Percentiles rank a stretch among this genome's conserved stretches.
Conservation (phyloP, 2,888 invertebrate genomes). For the Keiferia lycopersicella region DNA sequence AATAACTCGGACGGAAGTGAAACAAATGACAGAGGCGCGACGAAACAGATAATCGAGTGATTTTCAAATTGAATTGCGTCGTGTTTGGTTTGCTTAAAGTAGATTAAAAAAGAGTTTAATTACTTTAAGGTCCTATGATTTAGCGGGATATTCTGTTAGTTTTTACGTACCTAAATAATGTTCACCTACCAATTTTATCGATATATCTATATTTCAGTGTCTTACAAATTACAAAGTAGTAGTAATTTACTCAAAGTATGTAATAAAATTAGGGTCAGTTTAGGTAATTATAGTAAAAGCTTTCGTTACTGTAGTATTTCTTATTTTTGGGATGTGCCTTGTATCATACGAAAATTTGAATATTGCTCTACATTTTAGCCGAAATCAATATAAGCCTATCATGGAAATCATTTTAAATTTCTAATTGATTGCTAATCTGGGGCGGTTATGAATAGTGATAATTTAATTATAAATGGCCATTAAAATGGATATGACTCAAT, state of each 20-base stretch:
- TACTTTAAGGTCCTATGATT: too few relatives aligned
- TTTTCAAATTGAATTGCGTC: neutral
- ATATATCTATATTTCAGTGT: too few relatives aligned
- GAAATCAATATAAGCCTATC: neutral
- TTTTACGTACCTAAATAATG: too few relatives aligned
- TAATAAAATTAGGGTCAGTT: too few relatives aligned
- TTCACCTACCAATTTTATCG: too few relatives aligned
- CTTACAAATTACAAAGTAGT: too few relatives aligned
- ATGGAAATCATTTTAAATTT: neutral
- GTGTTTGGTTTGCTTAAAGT: neutral
- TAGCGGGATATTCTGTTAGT: too few relatives aligned
- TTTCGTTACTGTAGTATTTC: too few relatives aligned
- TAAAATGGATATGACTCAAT: slow-evolving; percentile 10
- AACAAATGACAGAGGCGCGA: slow-evolving; percentile 17
- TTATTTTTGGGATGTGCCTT: neutral
- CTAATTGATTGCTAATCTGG: neutral
- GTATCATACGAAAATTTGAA: neutral
- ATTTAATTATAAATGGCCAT: slow-evolving; percentile 1
- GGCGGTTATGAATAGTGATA: neutral
- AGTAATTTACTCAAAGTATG: too few relatives aligned
- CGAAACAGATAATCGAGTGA: neutral
- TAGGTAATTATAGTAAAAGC: too few relatives aligned
- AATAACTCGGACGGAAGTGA: neutral
- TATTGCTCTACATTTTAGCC: neutral
- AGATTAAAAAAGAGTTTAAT: too few relatives aligned